Conservation (phyloP, 2,113 vertebrate genomes). For the Carassius gibelio region DNA sequence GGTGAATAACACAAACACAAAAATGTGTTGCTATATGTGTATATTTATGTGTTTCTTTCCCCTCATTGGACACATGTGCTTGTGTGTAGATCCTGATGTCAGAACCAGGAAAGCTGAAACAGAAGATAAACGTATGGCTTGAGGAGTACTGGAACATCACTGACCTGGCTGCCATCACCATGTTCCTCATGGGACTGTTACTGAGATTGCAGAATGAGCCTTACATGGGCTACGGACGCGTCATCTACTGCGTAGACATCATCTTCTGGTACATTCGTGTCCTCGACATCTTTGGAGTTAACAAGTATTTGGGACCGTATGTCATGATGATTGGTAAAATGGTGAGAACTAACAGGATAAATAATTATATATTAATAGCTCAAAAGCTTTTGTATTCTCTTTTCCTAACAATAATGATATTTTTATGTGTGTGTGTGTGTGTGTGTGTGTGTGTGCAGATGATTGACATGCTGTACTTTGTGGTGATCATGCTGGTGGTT, state of each 20-base stretch:
- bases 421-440: conserved; percentile 18
- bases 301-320: conserved; percentile 97
- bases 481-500: no score
- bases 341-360: conserved; percentile 64
- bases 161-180: conserved; percentile 88
- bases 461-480: conserved; percentile 68
- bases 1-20: conserved; percentile 69
- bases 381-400: neutral
- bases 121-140: conserved; percentile 98
- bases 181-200: conserved; percentile 87
- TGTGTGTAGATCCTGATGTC: conserved; percentile 92
- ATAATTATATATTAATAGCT: conserved; percentile 58
- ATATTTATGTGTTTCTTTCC: neutral
- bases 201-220: conserved; percentile 92
- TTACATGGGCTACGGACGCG: conserved; percentile 94
- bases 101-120: conserved; percentile 94
- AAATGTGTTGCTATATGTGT: neutral
- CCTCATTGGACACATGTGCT: conserved; percentile 33
- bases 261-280: conserved; percentile 99
- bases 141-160: conserved; percentile 99
- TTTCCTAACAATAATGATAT: neutral
- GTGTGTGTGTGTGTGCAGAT: conserved; percentile 76
- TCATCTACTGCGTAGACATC: conserved; percentile 98
- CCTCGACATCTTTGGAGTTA: conserved; percentile 97
- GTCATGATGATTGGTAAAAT: conserved; percentile 99